Evolutionary conservation across 2,113 vertebrate species (phyloP).

Genomic region (Sinocyclocheilus maitianheensis): DNA sequence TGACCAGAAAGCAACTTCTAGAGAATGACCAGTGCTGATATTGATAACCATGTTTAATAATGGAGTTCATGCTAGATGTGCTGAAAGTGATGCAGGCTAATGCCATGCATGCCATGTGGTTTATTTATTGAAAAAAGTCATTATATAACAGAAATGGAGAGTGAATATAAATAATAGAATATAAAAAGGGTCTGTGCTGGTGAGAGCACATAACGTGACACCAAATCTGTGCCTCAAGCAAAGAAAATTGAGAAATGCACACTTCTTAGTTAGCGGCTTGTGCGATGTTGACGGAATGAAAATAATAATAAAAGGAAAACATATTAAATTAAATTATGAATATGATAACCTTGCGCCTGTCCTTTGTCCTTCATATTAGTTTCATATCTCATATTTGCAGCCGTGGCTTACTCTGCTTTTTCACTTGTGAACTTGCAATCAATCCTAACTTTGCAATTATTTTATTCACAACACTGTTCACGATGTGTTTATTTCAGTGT

Average conservation of each 20-base stretch:
- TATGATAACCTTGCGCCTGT: slow-evolving; percentile 45
- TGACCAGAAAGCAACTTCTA: slow-evolving; percentile 33
- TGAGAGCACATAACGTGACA: slow-evolving; percentile 42
- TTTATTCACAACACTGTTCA: slow-evolving; percentile 43
- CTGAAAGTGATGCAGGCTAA: slow-evolving; percentile 30
- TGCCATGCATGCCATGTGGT: background rate
- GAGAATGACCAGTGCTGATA: slow-evolving; percentile 11
- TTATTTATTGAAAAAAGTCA: background rate
- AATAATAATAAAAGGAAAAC: slow-evolving; percentile 57
- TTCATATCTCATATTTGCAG: slow-evolving; percentile 59
- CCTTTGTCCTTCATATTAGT: slow-evolving; percentile 48
- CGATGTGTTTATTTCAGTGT: background rate
- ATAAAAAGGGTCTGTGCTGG: slow-evolving; percentile 29
- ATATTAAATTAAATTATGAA: slow-evolving; percentile 54
- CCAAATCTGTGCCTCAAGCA: slow-evolving; percentile 60
- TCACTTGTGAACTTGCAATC: slow-evolving; percentile 46
- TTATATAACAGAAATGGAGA: slow-evolving; percentile 21
- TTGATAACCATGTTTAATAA: slow-evolving; percentile 19
- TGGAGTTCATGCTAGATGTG: background rate
- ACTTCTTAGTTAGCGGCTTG: slow-evolving; percentile 62
- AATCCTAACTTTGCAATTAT: slow-evolving; percentile 50
- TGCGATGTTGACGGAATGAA: slow-evolving; percentile 53
- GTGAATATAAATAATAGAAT: slow-evolving; percentile 11
- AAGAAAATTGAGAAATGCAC: slow-evolving; percentile 55
- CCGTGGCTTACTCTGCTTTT: slow-evolving; percentile 33